Conservation (phyloP, 2,797 vertebrate genomes). For the Sparidentex hasta region DNA sequence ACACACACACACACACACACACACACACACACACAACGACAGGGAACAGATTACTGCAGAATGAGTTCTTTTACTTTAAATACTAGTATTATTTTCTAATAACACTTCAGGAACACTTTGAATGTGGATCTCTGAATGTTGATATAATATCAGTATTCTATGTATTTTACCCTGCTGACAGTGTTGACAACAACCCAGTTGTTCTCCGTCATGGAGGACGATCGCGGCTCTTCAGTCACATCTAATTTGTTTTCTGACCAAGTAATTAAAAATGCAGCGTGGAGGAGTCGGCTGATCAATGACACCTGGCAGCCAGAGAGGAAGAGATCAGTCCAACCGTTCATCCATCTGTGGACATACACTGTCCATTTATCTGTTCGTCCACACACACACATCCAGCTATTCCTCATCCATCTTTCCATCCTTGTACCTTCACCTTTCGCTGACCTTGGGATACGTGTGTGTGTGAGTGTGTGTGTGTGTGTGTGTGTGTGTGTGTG, state of each 20-base stretch:
- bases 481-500: neutral
- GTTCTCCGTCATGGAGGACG: too few relatives aligned
- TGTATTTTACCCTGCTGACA: too few relatives aligned
- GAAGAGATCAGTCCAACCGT: constrained; percentile 36
- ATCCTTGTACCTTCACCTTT: constrained; percentile 15
- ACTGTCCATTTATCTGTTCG: constrained; percentile 51
- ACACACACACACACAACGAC: too few relatives aligned
- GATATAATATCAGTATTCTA: too few relatives aligned
- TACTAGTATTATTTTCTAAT: too few relatives aligned
- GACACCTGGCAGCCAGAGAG: constrained; percentile 56
- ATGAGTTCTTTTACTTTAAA: too few relatives aligned
- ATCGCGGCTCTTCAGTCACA: neutral
- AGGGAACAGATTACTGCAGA: too few relatives aligned
- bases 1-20: too few relatives aligned
- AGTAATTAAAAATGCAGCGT: constrained; percentile 75
- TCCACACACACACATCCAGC: neutral
- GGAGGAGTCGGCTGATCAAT: constrained; percentile 63
- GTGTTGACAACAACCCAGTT: too few relatives aligned
- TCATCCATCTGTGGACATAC: constrained; percentile 50
- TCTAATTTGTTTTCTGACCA: constrained; percentile 75
- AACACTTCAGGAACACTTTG: too few relatives aligned
- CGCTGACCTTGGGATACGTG: constrained; percentile 27
- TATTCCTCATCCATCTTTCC: neutral
- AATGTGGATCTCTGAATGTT: too few relatives aligned
- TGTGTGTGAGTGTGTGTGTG: constrained; percentile 3